Evolutionary conservation across 1,140 invertebrate genomes (phyloP).

Genomic region (Heliconius nattereri): DNA sequence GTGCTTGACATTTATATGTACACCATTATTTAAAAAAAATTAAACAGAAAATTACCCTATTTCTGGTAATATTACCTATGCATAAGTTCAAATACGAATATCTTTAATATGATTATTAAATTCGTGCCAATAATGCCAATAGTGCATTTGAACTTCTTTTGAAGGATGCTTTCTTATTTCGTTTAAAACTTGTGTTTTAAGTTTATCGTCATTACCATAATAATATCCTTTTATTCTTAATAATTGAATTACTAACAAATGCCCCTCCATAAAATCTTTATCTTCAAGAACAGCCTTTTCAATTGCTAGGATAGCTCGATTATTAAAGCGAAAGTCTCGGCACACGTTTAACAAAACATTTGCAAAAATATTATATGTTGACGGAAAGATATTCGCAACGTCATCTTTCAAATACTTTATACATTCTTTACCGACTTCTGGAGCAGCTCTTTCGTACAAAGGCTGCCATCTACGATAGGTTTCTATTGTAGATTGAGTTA

Average conservation of each 20-base stretch:
- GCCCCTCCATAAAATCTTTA: constrained; percentile 39
- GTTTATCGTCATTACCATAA: constrained; percentile 27
- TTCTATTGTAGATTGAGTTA: background rate
- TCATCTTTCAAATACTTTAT: constrained; percentile 49
- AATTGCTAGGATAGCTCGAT: constrained; percentile 18
- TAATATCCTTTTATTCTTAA: constrained; percentile 26
- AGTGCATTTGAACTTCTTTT: constrained; percentile 49
- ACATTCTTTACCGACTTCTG: constrained; percentile 41
- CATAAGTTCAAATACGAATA: background rate
- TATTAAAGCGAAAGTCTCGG: constrained; percentile 18
- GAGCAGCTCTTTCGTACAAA: constrained; percentile 12
- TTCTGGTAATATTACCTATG: background rate
- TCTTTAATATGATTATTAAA: background rate
- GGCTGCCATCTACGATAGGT: background rate
- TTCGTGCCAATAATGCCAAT: constrained; percentile 14
- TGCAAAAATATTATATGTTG: constrained; percentile 45
- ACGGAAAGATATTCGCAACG: constrained; percentile 42
- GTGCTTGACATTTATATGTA: too few relatives aligned
- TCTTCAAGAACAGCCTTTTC: constrained; percentile 42
- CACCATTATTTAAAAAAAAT: too few relatives aligned
- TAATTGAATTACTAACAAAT: constrained; percentile 43
- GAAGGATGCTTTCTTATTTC: constrained; percentile 47
- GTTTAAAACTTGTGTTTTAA: constrained; percentile 40
- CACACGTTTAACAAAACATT: constrained; percentile 36
- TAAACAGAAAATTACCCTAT: too few relatives aligned